phyloP scores from a whole-genome alignment of 2,888 invertebrate genomes.

The Macrosiphum euphorbiae region DNA sequence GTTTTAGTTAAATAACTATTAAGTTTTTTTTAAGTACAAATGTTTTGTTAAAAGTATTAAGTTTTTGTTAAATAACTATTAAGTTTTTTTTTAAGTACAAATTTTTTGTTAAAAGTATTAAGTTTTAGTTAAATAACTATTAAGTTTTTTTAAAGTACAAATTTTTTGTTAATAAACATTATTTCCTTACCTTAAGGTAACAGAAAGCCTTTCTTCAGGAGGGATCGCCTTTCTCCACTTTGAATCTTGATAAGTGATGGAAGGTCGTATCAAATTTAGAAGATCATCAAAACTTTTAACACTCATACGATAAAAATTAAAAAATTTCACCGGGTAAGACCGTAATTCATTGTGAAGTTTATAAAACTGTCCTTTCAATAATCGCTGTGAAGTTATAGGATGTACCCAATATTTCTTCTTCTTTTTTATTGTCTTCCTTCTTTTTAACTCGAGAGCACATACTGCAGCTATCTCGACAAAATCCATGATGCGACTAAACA shows the following conservation, averaged over 20 bases:
- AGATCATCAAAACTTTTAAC: constrained; percentile 20
- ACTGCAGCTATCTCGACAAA: no score
- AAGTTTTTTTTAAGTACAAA: no score
- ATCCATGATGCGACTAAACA: no score
- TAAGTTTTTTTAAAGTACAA: not conserved
- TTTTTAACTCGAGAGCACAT: no score
- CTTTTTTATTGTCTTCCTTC: no score
- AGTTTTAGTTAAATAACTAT: not conserved
- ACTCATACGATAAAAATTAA: constrained; percentile 40
- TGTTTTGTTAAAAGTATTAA: no score
- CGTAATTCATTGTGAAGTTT: constrained; percentile 30
- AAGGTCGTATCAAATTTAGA: constrained; percentile 37
- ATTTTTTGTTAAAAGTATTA: constrained; percentile 16
- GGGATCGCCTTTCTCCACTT: constrained; percentile 15
- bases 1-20: no score
- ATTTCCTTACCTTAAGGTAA: constrained; percentile 7
- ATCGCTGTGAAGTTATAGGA: not conserved
- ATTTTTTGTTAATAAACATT: constrained; percentile 8
- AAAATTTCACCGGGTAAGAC: not conserved
- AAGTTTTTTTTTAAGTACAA: not conserved
- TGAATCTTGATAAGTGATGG: constrained; percentile 18
- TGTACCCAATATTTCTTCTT: no score
- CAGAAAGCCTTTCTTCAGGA: constrained; percentile 22
- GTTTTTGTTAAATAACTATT: no score
- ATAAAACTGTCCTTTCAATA: constrained; percentile 17